Base-by-base conservation (phyloP, 2,888 invertebrate genomes). In the Antheraea yamamai region DNA sequence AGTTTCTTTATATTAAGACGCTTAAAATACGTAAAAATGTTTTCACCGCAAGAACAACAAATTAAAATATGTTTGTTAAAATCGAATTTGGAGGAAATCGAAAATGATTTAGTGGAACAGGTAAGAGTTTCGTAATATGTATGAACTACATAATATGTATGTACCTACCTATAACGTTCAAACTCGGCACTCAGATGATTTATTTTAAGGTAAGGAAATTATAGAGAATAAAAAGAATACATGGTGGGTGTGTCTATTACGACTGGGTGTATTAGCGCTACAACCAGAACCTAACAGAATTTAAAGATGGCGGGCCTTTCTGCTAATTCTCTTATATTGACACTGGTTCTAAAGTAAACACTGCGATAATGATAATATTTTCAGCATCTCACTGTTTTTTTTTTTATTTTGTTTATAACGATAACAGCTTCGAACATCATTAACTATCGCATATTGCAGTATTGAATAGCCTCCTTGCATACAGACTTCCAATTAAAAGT, bases 1-100 rank as follows among this genome's bases (percentile, higher is more conserved):
- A 66, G 26, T 26, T 16, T 16, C 30, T 16, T 26, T 66, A n/a
- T 61, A 18, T 23, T 23, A 10, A 23, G 7, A 20, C 20, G 20
- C 18, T 18, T 18, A 73, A 16, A 23, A 58, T 52, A 73, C 30
- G 10, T 73, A 68, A 68, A 68, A 79, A 94, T 94, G 94, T 89
- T 87, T 82, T 86, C 88, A 30, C 89, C 90, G 6, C 89, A 91
- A 80, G 84, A 91, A 76, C 92, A 91, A 79, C 92, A 94, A 86
- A 81, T 92, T 74, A 85, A 89, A 85, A 93, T 93, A 83, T 93
- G 89, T 82, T 82, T 92, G 75, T 78, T 93, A 2, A 92, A 93
- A 81, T 88, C 84, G 0, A 89, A 89, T 85, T 89, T 94, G 73
- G 88, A 92, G 80, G 88, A 90, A 81, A 91, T 93, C 76, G 89